Conservation (phyloP, 2,113 vertebrate species). For the Hippopotamus amphibius region DNA sequence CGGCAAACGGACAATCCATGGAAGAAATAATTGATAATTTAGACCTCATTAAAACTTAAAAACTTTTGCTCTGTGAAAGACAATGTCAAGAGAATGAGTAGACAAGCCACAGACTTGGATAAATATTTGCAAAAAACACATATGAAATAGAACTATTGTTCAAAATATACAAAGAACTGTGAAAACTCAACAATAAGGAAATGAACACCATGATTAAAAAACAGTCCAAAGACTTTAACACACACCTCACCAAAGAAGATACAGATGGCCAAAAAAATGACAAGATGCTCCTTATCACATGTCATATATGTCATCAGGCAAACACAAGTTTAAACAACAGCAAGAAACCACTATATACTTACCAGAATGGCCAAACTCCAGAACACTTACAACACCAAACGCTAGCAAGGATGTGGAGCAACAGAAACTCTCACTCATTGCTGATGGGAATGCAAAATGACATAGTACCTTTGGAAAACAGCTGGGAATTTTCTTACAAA, state of each 20-base stretch:
- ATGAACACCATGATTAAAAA: not conserved
- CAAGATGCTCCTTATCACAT: not conserved
- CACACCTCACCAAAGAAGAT: not conserved
- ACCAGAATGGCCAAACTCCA: not conserved
- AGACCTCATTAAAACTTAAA: not conserved
- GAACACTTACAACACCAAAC: not conserved
- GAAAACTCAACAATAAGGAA: not conserved
- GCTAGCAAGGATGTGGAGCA: not conserved
- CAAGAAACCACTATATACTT: not conserved
- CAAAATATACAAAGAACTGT: not conserved
- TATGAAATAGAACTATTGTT: not conserved
- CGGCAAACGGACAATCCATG: not conserved
- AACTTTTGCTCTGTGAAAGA: not conserved
- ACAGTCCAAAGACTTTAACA: not conserved
- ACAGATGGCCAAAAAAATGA: not conserved
- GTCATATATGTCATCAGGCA: not conserved
- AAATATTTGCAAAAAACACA: not conserved
- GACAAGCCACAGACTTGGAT: not conserved
- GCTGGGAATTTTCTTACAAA: not conserved
- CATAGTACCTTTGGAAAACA: not conserved
- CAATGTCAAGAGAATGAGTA: not conserved
- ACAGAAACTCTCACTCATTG: not conserved
- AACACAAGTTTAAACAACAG: not conserved
- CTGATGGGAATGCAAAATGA: not conserved
- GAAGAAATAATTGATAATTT: not conserved